Evolutionary conservation across 1,140 invertebrate species (phyloP).

Genomic region (Aethina tumida): DNA sequence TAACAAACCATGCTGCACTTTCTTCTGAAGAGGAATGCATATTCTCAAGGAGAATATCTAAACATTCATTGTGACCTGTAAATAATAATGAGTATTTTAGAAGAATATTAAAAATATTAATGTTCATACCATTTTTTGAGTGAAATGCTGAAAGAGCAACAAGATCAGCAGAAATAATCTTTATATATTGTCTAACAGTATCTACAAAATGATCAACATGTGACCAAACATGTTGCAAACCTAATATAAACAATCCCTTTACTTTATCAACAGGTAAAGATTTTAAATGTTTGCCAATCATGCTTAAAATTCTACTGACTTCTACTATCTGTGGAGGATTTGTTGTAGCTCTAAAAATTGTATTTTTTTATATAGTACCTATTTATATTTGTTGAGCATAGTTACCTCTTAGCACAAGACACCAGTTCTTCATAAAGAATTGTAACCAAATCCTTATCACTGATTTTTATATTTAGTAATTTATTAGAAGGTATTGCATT

Average conservation of each 20-base stretch:
- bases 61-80: slow-evolving; percentile 12
- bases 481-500: slow-evolving; percentile 15
- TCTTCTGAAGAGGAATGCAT: slow-evolving; percentile 11
- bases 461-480: slow-evolving; percentile 13
- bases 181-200: slow-evolving; percentile 14
- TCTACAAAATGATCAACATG: slow-evolving; percentile 18
- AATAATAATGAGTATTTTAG: slow-evolving; percentile 3
- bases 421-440: slow-evolving; percentile 16
- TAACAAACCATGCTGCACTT: slow-evolving; percentile 12
- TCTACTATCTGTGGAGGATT: slow-evolving; percentile 14
- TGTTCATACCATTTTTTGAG: slow-evolving; percentile 11
- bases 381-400: slow-evolving; percentile 5
- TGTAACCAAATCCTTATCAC: slow-evolving; percentile 13
- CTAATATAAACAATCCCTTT: slow-evolving; percentile 12
- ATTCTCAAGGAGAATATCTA: slow-evolving; percentile 12
- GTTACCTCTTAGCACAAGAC: slow-evolving; percentile 15
- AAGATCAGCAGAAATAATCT: slow-evolving; percentile 16
- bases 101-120: neutral
- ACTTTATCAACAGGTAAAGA: slow-evolving; percentile 12
- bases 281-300: slow-evolving; percentile 14
- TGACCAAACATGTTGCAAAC: slow-evolving; percentile 14
- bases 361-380: slow-evolving; percentile 4
- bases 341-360: slow-evolving; percentile 13
- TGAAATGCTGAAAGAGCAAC: slow-evolving; percentile 16
- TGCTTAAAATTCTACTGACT: slow-evolving; percentile 12